phyloP scores from a whole-genome alignment of 2,888 invertebrate species.

The Apodemia duryi region DNA sequence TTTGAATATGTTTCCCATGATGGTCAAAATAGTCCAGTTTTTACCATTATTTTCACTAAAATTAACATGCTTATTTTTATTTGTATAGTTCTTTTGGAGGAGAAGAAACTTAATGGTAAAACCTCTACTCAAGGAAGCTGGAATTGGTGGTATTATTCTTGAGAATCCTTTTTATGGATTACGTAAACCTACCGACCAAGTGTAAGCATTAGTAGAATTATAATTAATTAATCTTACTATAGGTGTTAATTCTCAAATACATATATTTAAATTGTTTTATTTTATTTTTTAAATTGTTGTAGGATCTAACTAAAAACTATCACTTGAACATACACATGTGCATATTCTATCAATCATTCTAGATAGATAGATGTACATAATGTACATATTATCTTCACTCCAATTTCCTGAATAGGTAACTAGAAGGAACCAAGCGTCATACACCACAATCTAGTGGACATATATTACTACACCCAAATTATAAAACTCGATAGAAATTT shows the following conservation, averaged over 20 bases:
- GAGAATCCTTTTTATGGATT: slow-evolving; percentile 98
- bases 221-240: not conserved
- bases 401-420: not conserved
- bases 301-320: too few relatives aligned
- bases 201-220: slow-evolving; percentile 75
- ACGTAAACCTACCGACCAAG: slow-evolving; percentile 92
- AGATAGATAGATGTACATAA: too few relatives aligned
- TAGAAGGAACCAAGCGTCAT: not conserved
- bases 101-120: slow-evolving; percentile 93
- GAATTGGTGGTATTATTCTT: slow-evolving; percentile 94
- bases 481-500: too few relatives aligned
- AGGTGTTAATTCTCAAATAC: not conserved
- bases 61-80: not conserved
- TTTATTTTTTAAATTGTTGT: too few relatives aligned
- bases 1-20: not conserved
- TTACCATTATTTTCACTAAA: not conserved
- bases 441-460: not conserved
- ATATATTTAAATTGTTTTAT: not conserved
- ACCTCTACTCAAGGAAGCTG: slow-evolving; percentile 92
- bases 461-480: not conserved
- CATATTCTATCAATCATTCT: too few relatives aligned
- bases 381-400: not conserved
- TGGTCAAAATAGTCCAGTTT: not conserved
- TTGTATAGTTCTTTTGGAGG: slow-evolving; percentile 91
- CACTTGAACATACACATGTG: too few relatives aligned